These are phyloP conservation scores for Callorhinus ursinus DNA, from an alignment of 2,113 vertebrate species.

Conservation along the genomic window DNA sequence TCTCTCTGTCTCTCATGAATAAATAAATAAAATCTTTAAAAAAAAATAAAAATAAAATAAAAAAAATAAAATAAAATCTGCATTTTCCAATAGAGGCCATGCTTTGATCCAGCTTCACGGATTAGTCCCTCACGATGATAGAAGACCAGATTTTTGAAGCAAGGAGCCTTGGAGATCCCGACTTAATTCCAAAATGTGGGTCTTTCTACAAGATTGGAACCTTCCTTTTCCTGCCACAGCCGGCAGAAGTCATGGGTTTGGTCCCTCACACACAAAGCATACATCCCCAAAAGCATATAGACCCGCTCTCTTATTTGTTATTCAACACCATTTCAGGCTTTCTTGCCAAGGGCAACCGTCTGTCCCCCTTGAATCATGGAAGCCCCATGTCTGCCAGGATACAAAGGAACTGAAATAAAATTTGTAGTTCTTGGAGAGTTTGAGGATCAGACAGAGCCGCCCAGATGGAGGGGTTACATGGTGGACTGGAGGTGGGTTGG, in stretches of 20 bases:
- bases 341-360: background rate
- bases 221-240: background rate
- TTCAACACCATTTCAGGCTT: background rate
- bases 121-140: background rate
- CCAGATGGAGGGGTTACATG: rapidly evolving
- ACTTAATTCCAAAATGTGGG: background rate
- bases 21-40: no score
- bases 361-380: background rate
- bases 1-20: no score
- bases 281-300: background rate
- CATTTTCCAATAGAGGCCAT: background rate
- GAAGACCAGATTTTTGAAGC: background rate
- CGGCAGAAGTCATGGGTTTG: background rate
- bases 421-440: background rate
- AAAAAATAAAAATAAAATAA: no score
- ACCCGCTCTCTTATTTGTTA: background rate
- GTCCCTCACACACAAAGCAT: background rate
- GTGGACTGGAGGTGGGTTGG: background rate
- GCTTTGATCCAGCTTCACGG: background rate
- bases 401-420: background rate
- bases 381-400: background rate
- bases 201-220: background rate
- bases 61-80: no score
- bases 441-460: background rate
- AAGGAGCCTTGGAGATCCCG: background rate